A percentile compares a stretch with the other conserved stretches of the same genome.
phyloP scores from a whole-genome alignment of 2,797 vertebrate genomes.

The Tympanoctomys barrerae region DNA sequence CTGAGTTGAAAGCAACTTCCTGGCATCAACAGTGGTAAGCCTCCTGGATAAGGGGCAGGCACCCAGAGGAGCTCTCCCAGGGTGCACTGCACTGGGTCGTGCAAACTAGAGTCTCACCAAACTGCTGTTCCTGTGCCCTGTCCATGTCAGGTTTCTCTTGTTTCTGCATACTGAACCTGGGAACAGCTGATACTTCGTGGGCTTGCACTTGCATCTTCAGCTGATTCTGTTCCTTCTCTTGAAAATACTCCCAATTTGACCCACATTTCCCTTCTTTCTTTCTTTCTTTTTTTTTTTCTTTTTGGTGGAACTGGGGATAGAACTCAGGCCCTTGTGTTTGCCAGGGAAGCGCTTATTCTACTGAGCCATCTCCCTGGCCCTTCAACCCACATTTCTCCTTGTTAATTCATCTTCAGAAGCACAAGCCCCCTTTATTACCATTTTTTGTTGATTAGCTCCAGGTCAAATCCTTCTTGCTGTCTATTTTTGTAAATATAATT shows the following conservation, averaged over 20 bases:
- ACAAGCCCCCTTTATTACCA: not conserved
- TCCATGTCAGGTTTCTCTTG: not conserved
- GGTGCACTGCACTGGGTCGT: no score
- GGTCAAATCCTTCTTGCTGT: not conserved
- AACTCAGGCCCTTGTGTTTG: no score
- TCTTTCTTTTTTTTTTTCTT: no score
- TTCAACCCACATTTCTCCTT: not conserved
- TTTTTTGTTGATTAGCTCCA: not conserved
- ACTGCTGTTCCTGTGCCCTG: not conserved
- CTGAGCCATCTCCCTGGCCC: no score
- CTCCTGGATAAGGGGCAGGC: not conserved
- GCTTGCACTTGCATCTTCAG: not conserved
- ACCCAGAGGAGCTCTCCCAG: not conserved
- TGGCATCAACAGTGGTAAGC: not conserved
- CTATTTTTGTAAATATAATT: conserved; percentile 31
- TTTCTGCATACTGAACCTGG: not conserved
- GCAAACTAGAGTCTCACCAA: not conserved
- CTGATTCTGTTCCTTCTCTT: not conserved
- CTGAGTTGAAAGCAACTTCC: not conserved
- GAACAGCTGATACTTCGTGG: not conserved
- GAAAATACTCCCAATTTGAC: not conserved
- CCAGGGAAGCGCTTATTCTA: no score
- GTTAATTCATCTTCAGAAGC: not conserved
- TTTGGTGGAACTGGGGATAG: no score
- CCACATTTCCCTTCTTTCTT: not conserved